A percentile compares a stretch with the other conserved stretches of the same genome.
phyloP scores from a whole-genome alignment of 2,113 vertebrate species.

The Galbula dea region DNA sequence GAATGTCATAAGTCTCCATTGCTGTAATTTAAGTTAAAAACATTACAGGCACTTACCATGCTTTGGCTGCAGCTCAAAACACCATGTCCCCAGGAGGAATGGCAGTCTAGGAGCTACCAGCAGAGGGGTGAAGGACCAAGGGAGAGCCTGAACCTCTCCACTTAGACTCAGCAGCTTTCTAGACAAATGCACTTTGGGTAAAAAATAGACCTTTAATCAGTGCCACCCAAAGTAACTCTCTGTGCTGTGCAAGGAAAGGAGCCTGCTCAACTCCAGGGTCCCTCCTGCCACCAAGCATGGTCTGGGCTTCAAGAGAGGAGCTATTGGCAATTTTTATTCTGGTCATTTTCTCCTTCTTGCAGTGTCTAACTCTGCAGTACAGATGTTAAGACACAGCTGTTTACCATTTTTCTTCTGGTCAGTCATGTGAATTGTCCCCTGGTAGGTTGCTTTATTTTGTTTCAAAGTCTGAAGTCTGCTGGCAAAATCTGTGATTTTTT shows the following conservation, averaged over 20 bases:
- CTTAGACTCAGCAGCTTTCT: background rate
- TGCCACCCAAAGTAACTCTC: background rate
- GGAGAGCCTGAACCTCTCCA: background rate
- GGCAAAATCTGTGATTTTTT: constrained; percentile 31
- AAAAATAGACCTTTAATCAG: background rate
- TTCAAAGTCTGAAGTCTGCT: constrained; percentile 25
- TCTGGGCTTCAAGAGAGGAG: background rate
- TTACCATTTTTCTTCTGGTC: constrained; percentile 30
- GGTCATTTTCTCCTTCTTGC: background rate
- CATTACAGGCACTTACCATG: background rate
- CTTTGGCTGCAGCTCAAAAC: background rate
- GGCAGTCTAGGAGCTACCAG: background rate
- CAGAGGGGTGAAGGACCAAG: background rate
- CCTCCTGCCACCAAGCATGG: background rate
- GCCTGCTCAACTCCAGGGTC: accelerated
- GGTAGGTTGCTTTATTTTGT: background rate
- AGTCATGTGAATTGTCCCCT: constrained; percentile 45
- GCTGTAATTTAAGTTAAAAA: background rate
- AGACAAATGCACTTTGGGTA: background rate
- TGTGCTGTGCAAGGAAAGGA: background rate
- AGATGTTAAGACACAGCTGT: constrained; percentile 69
- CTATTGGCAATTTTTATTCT: background rate
- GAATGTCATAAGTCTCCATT: background rate
- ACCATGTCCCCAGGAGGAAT: background rate
- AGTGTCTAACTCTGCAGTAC: background rate